These are phyloP conservation scores for Micromussa lordhowensis DNA, from an alignment of 92 coral and sea anemone species.

Conservation along the genomic window DNA sequence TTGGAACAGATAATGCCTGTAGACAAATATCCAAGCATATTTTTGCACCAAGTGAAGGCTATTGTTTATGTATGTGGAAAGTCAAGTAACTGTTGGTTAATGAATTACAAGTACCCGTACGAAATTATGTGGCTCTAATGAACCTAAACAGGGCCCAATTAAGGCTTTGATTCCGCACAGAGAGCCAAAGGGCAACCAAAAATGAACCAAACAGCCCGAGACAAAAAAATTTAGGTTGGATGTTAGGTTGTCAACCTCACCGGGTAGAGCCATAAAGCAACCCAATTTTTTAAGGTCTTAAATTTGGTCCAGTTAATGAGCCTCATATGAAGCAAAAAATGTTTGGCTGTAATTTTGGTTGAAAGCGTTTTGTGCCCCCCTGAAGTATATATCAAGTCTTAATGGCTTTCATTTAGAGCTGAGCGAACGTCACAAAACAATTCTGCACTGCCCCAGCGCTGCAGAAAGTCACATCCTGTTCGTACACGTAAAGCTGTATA, in stretches of 20 bases:
- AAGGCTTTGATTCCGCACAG: slow-evolving; percentile 1
- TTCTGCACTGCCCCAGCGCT: no score
- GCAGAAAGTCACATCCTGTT: no score
- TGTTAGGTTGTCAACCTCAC: background rate
- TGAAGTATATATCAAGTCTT: no score
- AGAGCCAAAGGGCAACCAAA: background rate
- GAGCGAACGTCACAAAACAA: no score
- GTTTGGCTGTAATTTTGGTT: slow-evolving; percentile 16
- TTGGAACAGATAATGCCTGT: no score
- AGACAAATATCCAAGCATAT: no score
- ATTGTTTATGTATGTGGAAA: no score
- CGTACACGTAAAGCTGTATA: no score
- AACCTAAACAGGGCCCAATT: slow-evolving; percentile 29
- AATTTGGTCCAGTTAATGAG: background rate
- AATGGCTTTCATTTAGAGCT: no score
- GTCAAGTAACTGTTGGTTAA: no score
- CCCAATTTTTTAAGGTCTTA: background rate
- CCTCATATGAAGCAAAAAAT: background rate
- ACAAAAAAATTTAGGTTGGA: background rate
- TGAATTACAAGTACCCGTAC: no score
- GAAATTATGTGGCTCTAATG: slow-evolving; percentile 13
- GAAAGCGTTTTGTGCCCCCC: background rate
- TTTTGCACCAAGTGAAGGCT: no score
- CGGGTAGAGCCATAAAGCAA: background rate
- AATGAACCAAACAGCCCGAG: background rate